Evolutionary conservation across 2,888 invertebrate genomes (phyloP).

Genomic region (Girardia tigrina): DNA sequence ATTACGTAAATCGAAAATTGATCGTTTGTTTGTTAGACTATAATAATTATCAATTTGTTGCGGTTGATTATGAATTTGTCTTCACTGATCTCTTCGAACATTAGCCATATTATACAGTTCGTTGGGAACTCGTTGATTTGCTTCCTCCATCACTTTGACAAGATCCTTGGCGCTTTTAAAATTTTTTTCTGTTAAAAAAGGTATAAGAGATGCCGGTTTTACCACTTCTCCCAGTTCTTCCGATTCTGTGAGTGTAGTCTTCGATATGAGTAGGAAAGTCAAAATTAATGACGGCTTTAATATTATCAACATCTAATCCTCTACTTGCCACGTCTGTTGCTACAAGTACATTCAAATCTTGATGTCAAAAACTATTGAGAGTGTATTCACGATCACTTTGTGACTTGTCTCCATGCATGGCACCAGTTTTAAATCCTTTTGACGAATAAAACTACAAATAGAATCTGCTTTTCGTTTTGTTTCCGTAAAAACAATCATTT

Average conservation of each 20-base stretch:
- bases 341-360: conserved; percentile 70
- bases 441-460: conserved; percentile 67
- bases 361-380: conserved; percentile 62
- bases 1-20: too few relatives aligned
- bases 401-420: conserved; percentile 86
- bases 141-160: too few relatives aligned
- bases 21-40: too few relatives aligned
- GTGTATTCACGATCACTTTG: conserved; percentile 86
- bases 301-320: conserved; percentile 52
- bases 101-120: too few relatives aligned
- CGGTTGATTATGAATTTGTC: too few relatives aligned
- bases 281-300: neutral
- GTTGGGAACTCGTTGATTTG: too few relatives aligned
- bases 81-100: too few relatives aligned
- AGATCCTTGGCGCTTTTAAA: too few relatives aligned
- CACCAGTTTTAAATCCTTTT: conserved; percentile 60
- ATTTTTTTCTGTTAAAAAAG: neutral
- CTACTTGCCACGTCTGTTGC: conserved; percentile 89
- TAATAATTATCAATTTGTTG: too few relatives aligned
- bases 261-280: neutral
- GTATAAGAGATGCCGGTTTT: neutral
- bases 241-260: neutral
- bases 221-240: neutral
- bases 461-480: conserved; percentile 89
- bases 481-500: conserved; percentile 91